A percentile compares a stretch with the other conserved stretches of the same genome.
phyloP scores from a whole-genome alignment of 2,888 invertebrate species.

The Drosophila glabriapex region DNA sequence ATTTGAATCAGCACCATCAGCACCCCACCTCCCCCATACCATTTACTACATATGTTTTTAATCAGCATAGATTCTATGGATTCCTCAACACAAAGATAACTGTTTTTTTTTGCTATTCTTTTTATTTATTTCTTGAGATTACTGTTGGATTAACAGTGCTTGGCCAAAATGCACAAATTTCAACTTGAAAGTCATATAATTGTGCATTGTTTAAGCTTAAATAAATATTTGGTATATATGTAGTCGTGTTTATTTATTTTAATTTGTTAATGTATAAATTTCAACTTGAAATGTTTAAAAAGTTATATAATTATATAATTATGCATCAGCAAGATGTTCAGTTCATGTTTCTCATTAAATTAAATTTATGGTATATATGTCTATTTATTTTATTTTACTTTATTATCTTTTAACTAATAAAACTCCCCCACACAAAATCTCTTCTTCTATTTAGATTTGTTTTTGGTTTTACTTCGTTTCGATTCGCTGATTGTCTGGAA shows the following conservation, averaged over 20 bases:
- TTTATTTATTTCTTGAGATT: background rate
- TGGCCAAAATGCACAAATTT: background rate
- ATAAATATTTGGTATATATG: background rate
- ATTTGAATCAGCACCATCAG: background rate
- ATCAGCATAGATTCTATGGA: background rate
- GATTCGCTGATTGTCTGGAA: slow-evolving; percentile 74
- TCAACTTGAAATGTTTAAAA: background rate
- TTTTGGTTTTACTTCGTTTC: slow-evolving; percentile 42
- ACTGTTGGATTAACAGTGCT: background rate
- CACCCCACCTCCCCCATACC: too few species aligned
- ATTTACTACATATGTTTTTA: background rate
- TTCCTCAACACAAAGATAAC: background rate
- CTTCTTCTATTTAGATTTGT: slow-evolving; percentile 2
- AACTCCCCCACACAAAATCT: slow-evolving; percentile 18
- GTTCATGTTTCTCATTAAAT: background rate
- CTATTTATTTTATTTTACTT: background rate
- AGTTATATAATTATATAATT: background rate
- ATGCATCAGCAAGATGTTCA: background rate
- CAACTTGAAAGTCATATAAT: background rate
- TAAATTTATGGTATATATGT: background rate
- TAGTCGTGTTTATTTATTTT: background rate
- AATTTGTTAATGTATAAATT: background rate
- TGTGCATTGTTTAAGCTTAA: background rate
- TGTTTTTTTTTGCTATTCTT: background rate
- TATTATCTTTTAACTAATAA: slow-evolving; percentile 3